Evolutionary conservation across 1,140 invertebrate genomes (phyloP), one percentile per base, ranked within the genome.

Genomic region (Drosophila lacertosa): DNA sequence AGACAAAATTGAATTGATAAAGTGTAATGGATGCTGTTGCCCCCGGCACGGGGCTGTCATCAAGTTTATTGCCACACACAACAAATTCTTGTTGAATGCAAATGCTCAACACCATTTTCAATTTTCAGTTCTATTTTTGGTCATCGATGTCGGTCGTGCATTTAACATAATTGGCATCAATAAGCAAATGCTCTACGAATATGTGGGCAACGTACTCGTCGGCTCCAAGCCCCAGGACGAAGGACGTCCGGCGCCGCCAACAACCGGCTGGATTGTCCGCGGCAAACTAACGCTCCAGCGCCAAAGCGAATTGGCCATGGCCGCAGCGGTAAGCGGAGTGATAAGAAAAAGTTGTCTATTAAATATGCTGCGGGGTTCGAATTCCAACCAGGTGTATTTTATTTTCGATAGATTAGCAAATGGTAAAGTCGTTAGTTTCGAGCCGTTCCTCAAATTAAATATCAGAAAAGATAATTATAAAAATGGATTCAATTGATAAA

Each of bases 111-210:
- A 51, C 33, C 15, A 68, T 68, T 68, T 50, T 74, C 37, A 77
- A 77, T 70, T 74, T 88, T 71, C 72, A 90, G 89, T 78, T 84
- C 50, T 90, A 35, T 89, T 90, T 75, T 53, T 90, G 65, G 68
- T 84, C 53, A 73, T 91, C 57, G 74, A 88, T 71, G 69, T 80
- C 62, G 83, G 78, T 22, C 70, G 66, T 71, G 71, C 82, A 50
- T 89, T 89, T 65, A 90, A 89, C 73, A 89, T 91, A 35, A 90
- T 90, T 57, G 89, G 84, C 22, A 63, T 88, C 57, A 84, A 91
- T 62, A 83, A 90, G 60, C 90, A 91, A 82, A 88, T 90, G 75
- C 78, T 91, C 10, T 91, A 91, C 62, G 90, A 91, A 39, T 91
- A 91, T 67, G 84, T 83, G 33, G 90, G 90, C 47, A 90, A 81